Evolutionary conservation across 2,888 invertebrate genomes (phyloP), one percentile per base, ranked within the genome.

Genomic region (Odontothrips loti): DNA sequence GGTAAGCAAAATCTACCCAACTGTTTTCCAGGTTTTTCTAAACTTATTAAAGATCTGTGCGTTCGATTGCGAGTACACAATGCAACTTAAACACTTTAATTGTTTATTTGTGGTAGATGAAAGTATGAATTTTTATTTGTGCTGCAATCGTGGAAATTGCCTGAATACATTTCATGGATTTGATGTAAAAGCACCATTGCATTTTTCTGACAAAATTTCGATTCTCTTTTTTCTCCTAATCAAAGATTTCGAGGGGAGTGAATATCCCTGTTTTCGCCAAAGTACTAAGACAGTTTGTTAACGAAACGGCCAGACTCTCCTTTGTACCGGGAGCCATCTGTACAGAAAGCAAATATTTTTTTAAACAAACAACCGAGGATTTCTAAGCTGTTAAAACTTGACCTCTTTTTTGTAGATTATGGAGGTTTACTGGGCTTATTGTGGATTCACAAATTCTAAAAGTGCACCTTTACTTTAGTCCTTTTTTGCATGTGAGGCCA

Each of bases 361-460:
- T 4, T 4, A 43, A 43, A 43, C 6, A 43, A 75, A 23, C 27
- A 1, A 75, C 23, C 68, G 27, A 75, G 27, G 68, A 75, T 23
- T 75, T 75, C 68, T 75, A 12, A 75, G 68, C 68, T 75, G 68
- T 75, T 75, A 75, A 23, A 75, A 75, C 68, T 75, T 27, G 68
- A 27, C 68, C 68, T 75, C 68, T 75, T 75, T 27, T 75, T 27
- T 75, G 68, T 75, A 75, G 68, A 23, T 12, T 75, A 75, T 27
- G 68, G 68, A 75, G 27, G 68, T 75, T 75, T 27, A 75, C n/a
- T 75, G 68, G 68, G 68, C 68, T 75, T 75, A 27, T 75, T 75
- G 68, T 75, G 68, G 68, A 75, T 75, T 43, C 68, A 75, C 68
- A 75, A 75, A 75, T 75, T 75, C 68, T 75, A 75, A 75, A 75